Evolutionary conservation across 2,888 invertebrate genomes (phyloP), one percentile per base, ranked within the genome.

Genomic region (Epinotia ramella): DNA sequence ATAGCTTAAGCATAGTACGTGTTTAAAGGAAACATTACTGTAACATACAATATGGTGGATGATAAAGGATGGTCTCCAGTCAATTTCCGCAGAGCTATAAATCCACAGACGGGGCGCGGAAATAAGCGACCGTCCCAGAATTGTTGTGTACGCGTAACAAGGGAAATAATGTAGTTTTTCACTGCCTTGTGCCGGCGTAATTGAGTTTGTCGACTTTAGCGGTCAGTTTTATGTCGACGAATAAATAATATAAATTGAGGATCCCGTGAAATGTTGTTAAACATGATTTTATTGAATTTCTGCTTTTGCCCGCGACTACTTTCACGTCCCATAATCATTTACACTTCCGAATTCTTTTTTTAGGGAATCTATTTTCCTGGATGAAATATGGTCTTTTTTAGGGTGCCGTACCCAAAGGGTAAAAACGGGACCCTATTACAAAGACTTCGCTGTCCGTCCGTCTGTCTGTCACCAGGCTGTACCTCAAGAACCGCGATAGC

Each of bases 161-260:
- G 69, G 62, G 69, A 69, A 69, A 69, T 69, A 69, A 69, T 69
- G 69, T 69, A 69, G 59, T 69, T 69, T 69, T 69, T 69, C 69
- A 69, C 69, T 69, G 69, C 59, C 69, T 60, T 60, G 46, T 60
- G 59, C 46, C 44, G n/a, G 2, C 9, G 69, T 69, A 59, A 46
- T 69, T 69, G 59, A 60, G 24, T 69, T 57, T 62, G 62, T 62
- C 59, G 60, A 11, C 13, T 44, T 53, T 57, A n/a, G 59, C 59
- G 69, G 69, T 69, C 46, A 59, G 69, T 69, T 24, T 40, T n/a
- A 46, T 69, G 16, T 20, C 9, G 1, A n/a, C n/a, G n/a, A 53
- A n/a, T 53, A 53, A 53, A 64, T 20, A 18, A 24, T 7, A 49
- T 65, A n/a, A 49, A 49, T 65, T 24, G 49, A 40, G 44, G 2